Conservation (phyloP, 2,888 invertebrate species). For the Pheosia tremula region DNA sequence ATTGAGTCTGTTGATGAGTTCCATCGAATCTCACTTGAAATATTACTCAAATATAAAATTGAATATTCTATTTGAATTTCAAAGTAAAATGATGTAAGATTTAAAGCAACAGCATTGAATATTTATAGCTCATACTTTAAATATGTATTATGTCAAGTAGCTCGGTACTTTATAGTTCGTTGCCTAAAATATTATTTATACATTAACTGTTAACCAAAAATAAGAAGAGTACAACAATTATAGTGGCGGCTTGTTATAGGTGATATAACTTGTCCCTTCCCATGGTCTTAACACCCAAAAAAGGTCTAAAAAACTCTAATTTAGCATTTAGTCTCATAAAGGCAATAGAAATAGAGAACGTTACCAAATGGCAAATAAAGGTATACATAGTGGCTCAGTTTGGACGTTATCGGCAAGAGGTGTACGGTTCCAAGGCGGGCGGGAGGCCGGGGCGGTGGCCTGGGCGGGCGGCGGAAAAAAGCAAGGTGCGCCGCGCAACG, state of each 20-base stretch:
- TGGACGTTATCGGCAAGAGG: conserved; percentile 5
- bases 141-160: not conserved
- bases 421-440: not conserved
- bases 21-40: conserved; percentile 11
- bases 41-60: conserved; percentile 1
- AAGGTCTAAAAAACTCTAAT: not conserved
- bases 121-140: conserved; percentile 1
- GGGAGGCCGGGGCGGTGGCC: conserved; percentile 8
- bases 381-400: not conserved
- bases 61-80: conserved; percentile 5
- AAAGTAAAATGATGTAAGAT: conserved; percentile 3
- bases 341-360: conserved; percentile 3
- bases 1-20: conserved; percentile 17
- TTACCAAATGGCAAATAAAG: conserved; percentile 3
- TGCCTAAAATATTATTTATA: not conserved
- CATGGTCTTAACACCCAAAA: too few relatives aligned
- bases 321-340: not conserved
- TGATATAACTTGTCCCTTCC: too few relatives aligned
- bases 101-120: conserved; percentile 1
- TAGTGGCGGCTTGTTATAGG: too few relatives aligned
- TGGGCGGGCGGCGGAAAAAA: conserved; percentile 11
- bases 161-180: not conserved
- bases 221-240: too few relatives aligned
- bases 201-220: too few relatives aligned
- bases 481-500: conserved; percentile 7